These are phyloP conservation scores for Eudyptes chrysolophus DNA, from an alignment of 2,113 vertebrate genomes.

Conservation along the genomic window DNA sequence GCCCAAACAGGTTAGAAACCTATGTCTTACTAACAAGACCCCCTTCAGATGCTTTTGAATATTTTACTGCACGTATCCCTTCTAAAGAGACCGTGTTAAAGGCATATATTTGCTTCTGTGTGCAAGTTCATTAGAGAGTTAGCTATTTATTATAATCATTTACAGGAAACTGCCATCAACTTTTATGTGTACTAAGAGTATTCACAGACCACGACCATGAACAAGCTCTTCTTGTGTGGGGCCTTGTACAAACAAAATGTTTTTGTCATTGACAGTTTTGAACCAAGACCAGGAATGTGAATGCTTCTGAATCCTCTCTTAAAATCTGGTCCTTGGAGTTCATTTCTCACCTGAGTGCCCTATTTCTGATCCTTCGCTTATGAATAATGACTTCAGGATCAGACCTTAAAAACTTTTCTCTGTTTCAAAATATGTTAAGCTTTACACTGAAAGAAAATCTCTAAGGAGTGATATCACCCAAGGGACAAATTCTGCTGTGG, in stretches of 20 bases:
- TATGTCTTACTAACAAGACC: background rate
- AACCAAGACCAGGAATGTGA: background rate
- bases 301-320: background rate
- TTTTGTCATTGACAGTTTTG: background rate
- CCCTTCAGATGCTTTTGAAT: background rate
- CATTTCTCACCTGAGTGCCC: background rate
- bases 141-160: background rate
- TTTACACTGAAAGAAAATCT: background rate
- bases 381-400: background rate
- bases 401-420: background rate
- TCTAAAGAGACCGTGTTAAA: background rate
- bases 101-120: background rate
- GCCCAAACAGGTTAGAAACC: background rate
- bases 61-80: background rate
- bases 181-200: background rate
- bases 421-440: background rate
- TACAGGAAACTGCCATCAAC: background rate
- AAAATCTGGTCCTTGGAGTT: background rate
- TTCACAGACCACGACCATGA: background rate
- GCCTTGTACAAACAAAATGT: background rate
- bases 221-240: background rate
- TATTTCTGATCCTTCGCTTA: background rate
- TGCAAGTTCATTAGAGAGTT: background rate
- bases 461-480: background rate
- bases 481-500: background rate